Evolutionary conservation across 2,797 vertebrate genomes (phyloP).

Genomic region (Aldrovandia affinis): DNA sequence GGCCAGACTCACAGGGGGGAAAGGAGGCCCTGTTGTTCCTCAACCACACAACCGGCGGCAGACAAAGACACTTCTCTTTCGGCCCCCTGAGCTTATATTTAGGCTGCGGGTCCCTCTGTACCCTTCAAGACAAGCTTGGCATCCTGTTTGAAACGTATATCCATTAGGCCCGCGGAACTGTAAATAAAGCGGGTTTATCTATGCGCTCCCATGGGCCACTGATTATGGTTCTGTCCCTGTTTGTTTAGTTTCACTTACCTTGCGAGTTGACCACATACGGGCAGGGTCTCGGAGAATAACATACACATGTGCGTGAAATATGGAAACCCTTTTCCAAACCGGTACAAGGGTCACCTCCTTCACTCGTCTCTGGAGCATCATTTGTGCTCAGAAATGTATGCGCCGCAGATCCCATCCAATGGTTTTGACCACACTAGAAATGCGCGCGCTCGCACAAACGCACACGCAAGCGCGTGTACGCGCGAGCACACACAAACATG

Average conservation of each 20-base stretch:
- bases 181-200: conserved; percentile 35
- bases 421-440: neutral
- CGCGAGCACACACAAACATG: too few relatives aligned
- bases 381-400: neutral
- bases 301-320: neutral
- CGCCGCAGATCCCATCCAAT: neutral
- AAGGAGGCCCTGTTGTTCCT: neutral
- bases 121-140: conserved; percentile 12
- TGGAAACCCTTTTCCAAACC: neutral
- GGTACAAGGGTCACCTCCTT: neutral
- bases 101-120: neutral
- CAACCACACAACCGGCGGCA: neutral
- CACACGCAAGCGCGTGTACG: too few relatives aligned
- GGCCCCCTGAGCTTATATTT: conserved; percentile 2
- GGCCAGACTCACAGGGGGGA: neutral
- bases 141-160: conserved; percentile 21
- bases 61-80: conserved; percentile 24
- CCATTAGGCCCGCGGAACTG: conserved; percentile 1
- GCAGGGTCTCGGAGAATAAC: neutral
- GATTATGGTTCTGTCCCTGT: conserved; percentile 15
- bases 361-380: neutral
- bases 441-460: too few relatives aligned
- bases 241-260: conserved; percentile 4
- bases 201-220: neutral
- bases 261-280: neutral